phyloP scores from a whole-genome alignment of 2,888 invertebrate genomes.

The Pseudococcus viburni region DNA sequence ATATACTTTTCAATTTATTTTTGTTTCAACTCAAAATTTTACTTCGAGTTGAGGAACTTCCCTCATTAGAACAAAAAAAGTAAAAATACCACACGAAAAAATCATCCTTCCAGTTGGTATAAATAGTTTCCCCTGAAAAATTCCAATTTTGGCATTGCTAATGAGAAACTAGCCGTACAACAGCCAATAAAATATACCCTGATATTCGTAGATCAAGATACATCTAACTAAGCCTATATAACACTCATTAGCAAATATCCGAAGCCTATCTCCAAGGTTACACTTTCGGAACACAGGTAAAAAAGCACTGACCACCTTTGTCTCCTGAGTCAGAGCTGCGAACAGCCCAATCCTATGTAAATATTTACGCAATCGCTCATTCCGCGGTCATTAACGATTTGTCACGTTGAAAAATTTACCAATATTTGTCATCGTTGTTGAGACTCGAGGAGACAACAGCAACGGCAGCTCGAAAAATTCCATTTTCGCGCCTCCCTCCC shows the following conservation, averaged over 20 bases:
- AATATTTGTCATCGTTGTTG: not conserved
- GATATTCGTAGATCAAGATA: too few species aligned
- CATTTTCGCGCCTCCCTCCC: not conserved
- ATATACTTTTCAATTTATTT: too few species aligned
- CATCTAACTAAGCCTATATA: too few species aligned
- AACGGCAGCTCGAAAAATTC: not conserved
- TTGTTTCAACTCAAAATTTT: too few species aligned
- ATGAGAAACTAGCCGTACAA: too few species aligned
- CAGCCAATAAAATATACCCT: too few species aligned
- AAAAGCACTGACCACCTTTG: not conserved
- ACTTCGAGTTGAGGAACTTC: too few species aligned
- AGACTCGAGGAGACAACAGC: not conserved
- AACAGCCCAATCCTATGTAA: not conserved
- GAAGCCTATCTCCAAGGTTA: not conserved
- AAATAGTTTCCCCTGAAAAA: too few species aligned
- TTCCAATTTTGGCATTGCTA: too few species aligned
- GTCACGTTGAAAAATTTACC: constrained; percentile 25
- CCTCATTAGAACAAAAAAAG: too few species aligned
- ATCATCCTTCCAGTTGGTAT: too few species aligned
- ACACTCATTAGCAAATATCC: not conserved
- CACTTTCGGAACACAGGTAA: not conserved
- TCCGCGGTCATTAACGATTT: constrained; percentile 12
- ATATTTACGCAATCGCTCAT: constrained; percentile 10
- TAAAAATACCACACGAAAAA: too few species aligned
- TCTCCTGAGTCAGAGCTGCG: not conserved